These are phyloP conservation scores for Anisognathus igniventris DNA, from an alignment of 2,797 vertebrate genomes.

Conservation along the genomic window DNA sequence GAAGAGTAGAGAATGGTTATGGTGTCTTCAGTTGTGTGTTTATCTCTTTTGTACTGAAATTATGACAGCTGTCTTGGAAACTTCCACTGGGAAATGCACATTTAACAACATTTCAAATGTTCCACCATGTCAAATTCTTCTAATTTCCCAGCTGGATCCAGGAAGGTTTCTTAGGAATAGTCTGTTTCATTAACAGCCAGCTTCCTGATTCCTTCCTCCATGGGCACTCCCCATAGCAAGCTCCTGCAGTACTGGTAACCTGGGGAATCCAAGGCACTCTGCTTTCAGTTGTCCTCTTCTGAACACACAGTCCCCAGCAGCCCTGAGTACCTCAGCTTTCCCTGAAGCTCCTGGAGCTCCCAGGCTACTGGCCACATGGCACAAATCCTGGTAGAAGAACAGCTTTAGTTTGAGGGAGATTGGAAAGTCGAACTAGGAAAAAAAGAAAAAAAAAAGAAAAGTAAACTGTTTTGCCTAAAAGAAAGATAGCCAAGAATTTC, in stretches of 20 bases:
- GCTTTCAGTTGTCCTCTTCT: neutral
- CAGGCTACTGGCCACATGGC: neutral
- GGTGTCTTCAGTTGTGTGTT: slow-evolving; percentile 8
- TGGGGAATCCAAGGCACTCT: neutral
- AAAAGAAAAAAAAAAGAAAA: neutral
- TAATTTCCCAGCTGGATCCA: slow-evolving; percentile 40
- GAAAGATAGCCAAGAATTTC: neutral
- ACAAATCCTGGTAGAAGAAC: neutral
- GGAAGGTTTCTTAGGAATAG: slow-evolving; percentile 4
- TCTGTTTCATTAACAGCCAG: neutral
- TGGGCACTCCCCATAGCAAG: neutral
- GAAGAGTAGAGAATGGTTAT: neutral
- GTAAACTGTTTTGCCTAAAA: neutral
- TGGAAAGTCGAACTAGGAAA: neutral
- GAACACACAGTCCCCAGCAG: fast-evolving
- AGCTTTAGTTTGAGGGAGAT: neutral
- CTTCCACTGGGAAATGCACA: slow-evolving; percentile 44
- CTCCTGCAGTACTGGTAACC: neutral
- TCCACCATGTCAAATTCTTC: slow-evolving; percentile 52
- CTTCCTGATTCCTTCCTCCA: neutral
- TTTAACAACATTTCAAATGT: slow-evolving; percentile 46
- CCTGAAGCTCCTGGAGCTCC: neutral
- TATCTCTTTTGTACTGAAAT: slow-evolving; percentile 29
- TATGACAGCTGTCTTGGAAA: slow-evolving; percentile 52
- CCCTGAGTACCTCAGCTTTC: neutral